Conservation (phyloP, 2,797 vertebrate genomes). For the Artibeus lituratus region DNA sequence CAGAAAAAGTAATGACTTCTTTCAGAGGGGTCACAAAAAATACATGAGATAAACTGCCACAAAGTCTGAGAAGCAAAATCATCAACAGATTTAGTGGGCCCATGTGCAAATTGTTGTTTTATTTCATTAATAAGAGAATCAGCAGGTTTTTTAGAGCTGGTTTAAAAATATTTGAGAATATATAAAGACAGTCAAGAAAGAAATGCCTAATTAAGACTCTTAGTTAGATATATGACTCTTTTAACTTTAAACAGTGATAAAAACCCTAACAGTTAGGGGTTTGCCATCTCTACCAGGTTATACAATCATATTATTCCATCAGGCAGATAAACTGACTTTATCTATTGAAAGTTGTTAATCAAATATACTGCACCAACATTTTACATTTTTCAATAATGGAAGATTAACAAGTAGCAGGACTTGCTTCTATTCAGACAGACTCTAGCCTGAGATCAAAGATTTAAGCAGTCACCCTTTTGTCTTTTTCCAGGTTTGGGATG, state of each 20-base stretch:
- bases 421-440: not conserved
- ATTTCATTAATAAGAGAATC: not conserved
- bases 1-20: not conserved
- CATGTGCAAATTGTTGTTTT: slow-evolving; percentile 1
- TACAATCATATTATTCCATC: not conserved
- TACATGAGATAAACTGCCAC: not conserved
- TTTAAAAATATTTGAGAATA: slow-evolving; percentile 11
- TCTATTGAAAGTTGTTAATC: not conserved
- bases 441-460: not conserved
- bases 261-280: not conserved
- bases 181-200: not conserved
- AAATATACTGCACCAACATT: not conserved
- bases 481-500: not conserved
- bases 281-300: not conserved
- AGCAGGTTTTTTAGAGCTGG: not conserved
- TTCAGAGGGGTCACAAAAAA: not conserved
- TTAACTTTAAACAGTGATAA: not conserved
- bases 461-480: not conserved
- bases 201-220: not conserved
- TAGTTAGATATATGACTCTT: not conserved
- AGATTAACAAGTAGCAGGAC: not conserved
- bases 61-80: not conserved
- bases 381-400: not conserved
- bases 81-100: not conserved
- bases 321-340: not conserved